Percentiles rank a stretch among this genome's conserved stretches.
Evolutionary conservation across 1,140 invertebrate species (phyloP).

Genomic region (Cydia splendana): DNA sequence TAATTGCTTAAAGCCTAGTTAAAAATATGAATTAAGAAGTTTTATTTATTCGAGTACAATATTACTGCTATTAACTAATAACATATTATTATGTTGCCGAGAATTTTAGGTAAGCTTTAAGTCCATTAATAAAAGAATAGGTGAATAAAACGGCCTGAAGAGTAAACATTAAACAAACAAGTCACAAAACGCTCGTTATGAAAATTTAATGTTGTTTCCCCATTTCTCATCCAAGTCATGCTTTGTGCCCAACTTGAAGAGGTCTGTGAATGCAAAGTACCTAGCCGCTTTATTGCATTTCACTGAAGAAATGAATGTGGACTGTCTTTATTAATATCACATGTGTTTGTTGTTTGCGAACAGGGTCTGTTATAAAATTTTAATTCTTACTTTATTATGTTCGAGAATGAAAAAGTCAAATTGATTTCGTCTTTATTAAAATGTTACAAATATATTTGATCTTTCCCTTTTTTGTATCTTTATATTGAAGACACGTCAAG

Average conservation of each 20-base stretch:
- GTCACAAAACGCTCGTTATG: slow-evolving; percentile 24
- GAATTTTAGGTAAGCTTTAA: too few species aligned
- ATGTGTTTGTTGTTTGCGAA: background rate
- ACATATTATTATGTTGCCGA: too few species aligned
- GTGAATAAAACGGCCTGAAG: background rate
- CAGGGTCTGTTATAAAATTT: background rate
- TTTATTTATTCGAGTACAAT: too few species aligned
- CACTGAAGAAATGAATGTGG: slow-evolving; percentile 22
- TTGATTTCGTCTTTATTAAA: background rate
- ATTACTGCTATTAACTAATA: too few species aligned
- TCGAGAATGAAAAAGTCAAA: background rate
- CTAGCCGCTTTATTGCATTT: slow-evolving; percentile 25
- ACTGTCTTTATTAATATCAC: slow-evolving; percentile 8
- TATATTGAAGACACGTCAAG: too few species aligned
- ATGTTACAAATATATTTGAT: too few species aligned
- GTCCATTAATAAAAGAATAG: too few species aligned
- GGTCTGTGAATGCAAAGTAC: slow-evolving; percentile 28
- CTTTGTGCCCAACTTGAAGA: slow-evolving; percentile 29
- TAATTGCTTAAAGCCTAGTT: too few species aligned
- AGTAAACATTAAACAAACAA: slow-evolving; percentile 17
- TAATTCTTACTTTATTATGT: background rate
- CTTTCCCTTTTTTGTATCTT: too few species aligned
- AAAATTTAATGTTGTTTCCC: slow-evolving; percentile 26
- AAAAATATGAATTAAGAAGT: too few species aligned
- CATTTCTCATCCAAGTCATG: slow-evolving; percentile 29